Evolutionary conservation across 37 sponge, comb jelly and placozoan genomes (phyloP).

Genomic region (Ephydatia muelleri): DNA sequence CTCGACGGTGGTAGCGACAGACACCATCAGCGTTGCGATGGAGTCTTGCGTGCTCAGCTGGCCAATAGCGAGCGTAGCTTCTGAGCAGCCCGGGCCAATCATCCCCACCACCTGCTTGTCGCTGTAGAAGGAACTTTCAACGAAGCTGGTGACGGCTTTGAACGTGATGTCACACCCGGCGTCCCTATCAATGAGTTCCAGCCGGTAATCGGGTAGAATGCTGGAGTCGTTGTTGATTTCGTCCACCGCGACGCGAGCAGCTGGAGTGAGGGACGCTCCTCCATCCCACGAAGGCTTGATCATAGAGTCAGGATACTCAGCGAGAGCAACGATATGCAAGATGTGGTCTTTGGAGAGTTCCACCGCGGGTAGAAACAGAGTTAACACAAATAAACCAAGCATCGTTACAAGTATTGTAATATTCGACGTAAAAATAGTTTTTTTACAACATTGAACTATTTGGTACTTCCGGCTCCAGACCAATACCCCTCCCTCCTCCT

Average conservation of each 20-base stretch:
- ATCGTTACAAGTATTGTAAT: no score
- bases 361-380: background rate
- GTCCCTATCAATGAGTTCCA: no score
- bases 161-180: background rate
- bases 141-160: background rate
- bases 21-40: background rate
- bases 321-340: background rate
- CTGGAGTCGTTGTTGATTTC: background rate
- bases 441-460: no score
- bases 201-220: background rate
- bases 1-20: background rate
- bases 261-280: background rate
- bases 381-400: background rate
- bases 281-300: background rate
- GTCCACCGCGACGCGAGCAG: background rate
- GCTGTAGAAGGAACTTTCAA: background rate
- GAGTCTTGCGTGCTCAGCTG: background rate
- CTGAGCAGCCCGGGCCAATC: conserved; percentile 37
- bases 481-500: no score
- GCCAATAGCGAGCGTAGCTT: conserved; percentile 13
- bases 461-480: no score
- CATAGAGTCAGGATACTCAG: background rate
- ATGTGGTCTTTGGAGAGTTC: background rate
- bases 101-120: conserved; percentile 36
- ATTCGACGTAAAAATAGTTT: no score